These are phyloP conservation scores for Ips typographus DNA, from an alignment of 1,140 invertebrate genomes.

Conservation along the genomic window DNA sequence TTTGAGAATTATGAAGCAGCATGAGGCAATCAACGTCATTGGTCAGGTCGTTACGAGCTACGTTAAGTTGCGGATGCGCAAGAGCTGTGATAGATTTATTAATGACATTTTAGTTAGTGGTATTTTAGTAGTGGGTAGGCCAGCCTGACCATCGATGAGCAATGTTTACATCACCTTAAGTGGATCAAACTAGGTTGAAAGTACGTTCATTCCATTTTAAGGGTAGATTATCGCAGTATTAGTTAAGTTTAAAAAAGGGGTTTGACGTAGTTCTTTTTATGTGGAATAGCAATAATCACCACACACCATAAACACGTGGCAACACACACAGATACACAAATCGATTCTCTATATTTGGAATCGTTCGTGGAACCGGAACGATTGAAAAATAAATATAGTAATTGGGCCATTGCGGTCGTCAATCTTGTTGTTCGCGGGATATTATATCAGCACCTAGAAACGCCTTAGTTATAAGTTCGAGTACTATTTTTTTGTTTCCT, in stretches of 20 bases:
- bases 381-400: no score
- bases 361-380: no score
- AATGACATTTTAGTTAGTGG: conserved; percentile 42
- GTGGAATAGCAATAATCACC: neutral
- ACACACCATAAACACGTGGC: no score
- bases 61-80: conserved; percentile 43
- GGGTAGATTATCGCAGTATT: conserved; percentile 30
- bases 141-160: conserved; percentile 22
- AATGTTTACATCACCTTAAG: no score
- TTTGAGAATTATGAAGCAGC: neutral
- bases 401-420: no score
- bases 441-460: conserved; percentile 47
- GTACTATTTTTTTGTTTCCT: conserved; percentile 50
- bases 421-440: neutral
- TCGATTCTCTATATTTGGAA: no score
- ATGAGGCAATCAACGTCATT: conserved; percentile 34
- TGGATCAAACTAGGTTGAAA: no score
- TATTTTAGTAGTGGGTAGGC: conserved; percentile 33
- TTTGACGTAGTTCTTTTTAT: neutral
- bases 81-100: conserved; percentile 51
- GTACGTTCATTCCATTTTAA: conserved; percentile 31
- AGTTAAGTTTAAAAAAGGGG: conserved; percentile 9
- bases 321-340: no score
- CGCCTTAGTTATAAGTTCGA: conserved; percentile 47
- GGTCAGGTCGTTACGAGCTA: conserved; percentile 37